These are phyloP conservation scores for Cephus nigrinus DNA, from an alignment of 2,888 invertebrate species.

Conservation along the genomic window DNA sequence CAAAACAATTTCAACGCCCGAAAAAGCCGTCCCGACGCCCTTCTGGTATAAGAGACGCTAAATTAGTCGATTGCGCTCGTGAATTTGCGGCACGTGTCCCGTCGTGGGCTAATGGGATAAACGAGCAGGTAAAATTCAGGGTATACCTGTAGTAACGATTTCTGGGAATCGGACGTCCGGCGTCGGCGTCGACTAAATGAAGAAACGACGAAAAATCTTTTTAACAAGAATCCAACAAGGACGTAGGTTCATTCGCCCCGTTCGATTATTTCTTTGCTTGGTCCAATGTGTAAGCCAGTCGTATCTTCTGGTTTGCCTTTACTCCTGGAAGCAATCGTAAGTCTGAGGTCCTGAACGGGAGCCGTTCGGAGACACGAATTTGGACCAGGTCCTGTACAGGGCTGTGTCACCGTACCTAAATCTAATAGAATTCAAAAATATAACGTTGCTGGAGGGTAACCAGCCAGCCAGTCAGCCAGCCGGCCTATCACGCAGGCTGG, in stretches of 20 bases:
- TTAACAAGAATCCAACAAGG: conserved; percentile 14
- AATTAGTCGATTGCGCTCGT: neutral
- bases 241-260: conserved; percentile 39
- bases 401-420: neutral
- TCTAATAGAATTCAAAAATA: conserved; percentile 24
- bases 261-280: neutral
- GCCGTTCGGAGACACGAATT: neutral
- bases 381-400: neutral
- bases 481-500: neutral
- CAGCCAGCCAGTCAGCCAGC: conserved; percentile 5
- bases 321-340: neutral
- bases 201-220: neutral
- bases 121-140: neutral
- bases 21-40: neutral
- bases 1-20: neutral
- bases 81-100: neutral
- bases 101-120: neutral
- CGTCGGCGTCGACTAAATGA: neutral
- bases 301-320: neutral
- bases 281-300: neutral
- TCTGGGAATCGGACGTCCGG: neutral
- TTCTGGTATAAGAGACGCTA: neutral
- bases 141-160: neutral
- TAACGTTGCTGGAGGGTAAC: conserved; percentile 1
- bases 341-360: neutral